phyloP scores from a whole-genome alignment of 2,113 vertebrate genomes.

The Crotalus tigris region DNA sequence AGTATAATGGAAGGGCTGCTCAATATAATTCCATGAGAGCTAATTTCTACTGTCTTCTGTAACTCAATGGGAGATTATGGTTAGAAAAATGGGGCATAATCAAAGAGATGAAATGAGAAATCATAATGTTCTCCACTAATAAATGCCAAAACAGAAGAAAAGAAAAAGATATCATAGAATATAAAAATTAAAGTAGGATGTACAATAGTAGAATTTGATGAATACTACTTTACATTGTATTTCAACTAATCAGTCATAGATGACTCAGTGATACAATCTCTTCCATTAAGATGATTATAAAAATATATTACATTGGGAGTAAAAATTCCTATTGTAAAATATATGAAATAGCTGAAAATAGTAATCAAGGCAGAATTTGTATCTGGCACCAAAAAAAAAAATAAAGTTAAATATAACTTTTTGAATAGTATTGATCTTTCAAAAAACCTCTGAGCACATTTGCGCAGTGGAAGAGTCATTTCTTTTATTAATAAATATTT shows the following conservation, averaged over 20 bases:
- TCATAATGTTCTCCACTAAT: neutral
- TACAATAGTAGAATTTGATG: neutral
- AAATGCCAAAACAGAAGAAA: neutral
- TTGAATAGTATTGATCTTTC: neutral
- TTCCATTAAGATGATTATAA: neutral
- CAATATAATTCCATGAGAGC: neutral
- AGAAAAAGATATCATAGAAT: neutral
- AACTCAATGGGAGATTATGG: neutral
- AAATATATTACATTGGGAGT: neutral
- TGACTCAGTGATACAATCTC: neutral
- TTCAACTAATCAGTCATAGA: neutral
- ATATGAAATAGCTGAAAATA: neutral
- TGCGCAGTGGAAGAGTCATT: neutral
- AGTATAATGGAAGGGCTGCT: neutral
- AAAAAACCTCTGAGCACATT: neutral
- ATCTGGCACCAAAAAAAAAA: neutral
- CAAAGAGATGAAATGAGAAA: neutral
- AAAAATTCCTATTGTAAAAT: neutral
- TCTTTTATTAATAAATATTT: constrained; percentile 5
- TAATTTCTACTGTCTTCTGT: neutral
- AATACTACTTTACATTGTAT: neutral
- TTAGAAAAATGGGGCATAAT: neutral
- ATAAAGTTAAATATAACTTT: neutral
- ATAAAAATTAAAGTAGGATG: neutral
- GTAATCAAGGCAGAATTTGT: neutral